Evolutionary conservation across 2,113 vertebrate species (phyloP), one percentile per base, ranked within the genome.

Genomic region (Catharus fuscescens): DNA sequence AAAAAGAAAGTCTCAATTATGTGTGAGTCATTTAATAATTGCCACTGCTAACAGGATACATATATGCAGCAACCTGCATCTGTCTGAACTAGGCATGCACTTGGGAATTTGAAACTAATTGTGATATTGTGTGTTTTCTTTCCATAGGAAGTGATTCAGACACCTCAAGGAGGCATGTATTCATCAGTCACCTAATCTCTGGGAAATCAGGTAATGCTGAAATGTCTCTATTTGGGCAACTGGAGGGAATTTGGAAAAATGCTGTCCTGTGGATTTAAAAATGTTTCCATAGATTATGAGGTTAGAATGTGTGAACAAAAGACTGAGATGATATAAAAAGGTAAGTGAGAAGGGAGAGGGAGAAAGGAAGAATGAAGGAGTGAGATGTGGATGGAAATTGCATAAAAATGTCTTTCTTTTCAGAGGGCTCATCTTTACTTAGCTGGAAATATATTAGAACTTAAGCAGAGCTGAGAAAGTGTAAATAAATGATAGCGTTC

Each of bases 91-190:
- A 29, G 72, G n/a, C 65, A 57, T 0, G 1, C 14, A 34, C 32
- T 67, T 62, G 52, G 40, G 76, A 79, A 83, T 92, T 93, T 57
- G 18, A 83, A 90, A 56, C 29, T 26, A 42, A 73, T 45, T 50
- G 61, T 44, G 76, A 92, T 90, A 93, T 71, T 86, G 31, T 44
- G 52, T 44, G 50, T 64, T 64, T 88, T 90, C 65, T 69, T 92
- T 83, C 76, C 45, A 64, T 6, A 26, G 76, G 64, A 94, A 92
- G 64, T 93, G 90, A 92, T 92, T 96, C 93, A 94, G 88, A 88
- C 54, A 86, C 67, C 60, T 96, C 10, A 24, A 84, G 76, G 72
- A 96, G 69, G 40, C 60, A 71, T 1, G 18, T 57, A 72, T 80
- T 86, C 52, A 56, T 60, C 76, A 73, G 69, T 83, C 69, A 69